Evolutionary conservation across 2,888 invertebrate species (phyloP).

Genomic region (Bombylius discolor): DNA sequence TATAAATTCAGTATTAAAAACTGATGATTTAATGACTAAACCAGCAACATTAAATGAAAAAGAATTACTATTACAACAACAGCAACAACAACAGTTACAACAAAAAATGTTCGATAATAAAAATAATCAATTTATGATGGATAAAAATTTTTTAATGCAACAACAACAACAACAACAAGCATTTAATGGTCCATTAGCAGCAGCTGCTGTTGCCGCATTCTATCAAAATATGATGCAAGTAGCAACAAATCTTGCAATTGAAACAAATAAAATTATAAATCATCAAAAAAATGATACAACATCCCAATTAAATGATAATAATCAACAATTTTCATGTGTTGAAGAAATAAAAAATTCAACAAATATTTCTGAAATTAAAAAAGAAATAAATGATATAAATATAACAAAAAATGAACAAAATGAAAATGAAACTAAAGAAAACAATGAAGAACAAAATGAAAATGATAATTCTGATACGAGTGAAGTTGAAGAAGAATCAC

Average conservation of each 20-base stretch:
- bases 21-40: too few species aligned
- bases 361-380: too few species aligned
- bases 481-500: too few species aligned
- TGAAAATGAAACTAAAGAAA: slow-evolving; percentile 9
- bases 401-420: slow-evolving; percentile 23
- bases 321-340: not conserved
- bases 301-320: not conserved
- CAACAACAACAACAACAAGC: slow-evolving; percentile 13
- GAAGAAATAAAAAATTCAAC: too few species aligned
- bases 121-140: not conserved
- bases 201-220: slow-evolving; percentile 7
- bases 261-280: too few species aligned
- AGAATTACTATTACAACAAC: not conserved
- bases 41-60: too few species aligned
- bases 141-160: slow-evolving; percentile 1
- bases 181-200: slow-evolving; percentile 10
- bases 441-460: not conserved
- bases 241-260: too few species aligned
- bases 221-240: too few species aligned
- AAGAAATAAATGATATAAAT: slow-evolving; percentile 19
- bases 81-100: slow-evolving; percentile 2
- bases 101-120: not conserved
- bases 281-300: too few species aligned
- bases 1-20: too few species aligned
- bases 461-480: not conserved